Evolutionary conservation across 2,113 vertebrate species (phyloP), one percentile per base, ranked within the genome.

Genomic region (Hippoglossus stenolepis): DNA sequence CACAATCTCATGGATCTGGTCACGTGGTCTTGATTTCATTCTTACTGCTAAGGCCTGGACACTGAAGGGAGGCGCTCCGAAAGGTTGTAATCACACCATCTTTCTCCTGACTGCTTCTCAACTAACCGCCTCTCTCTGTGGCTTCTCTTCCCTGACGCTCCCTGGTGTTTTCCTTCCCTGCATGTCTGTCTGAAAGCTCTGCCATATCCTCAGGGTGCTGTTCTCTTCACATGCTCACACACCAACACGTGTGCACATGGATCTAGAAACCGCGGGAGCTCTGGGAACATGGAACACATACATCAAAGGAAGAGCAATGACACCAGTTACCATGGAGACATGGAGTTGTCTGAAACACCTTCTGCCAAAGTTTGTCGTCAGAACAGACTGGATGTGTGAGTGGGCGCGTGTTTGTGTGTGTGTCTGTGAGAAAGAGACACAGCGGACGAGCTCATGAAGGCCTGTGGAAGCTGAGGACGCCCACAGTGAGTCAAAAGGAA

Each of bases 271-370:
- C 1, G 21, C 63, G 0, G 40, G 59, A 43, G 63, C 73, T 72
- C 63, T 53, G 69, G 77, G 65, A 89, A 85, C 85, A 82, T 56
- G 73, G 38, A 78, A 62, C 2, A 71, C 53, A 66, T 45, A 79
- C 65, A 80, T 74, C 58, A 76, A 82, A 81, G 58, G 58, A 26
- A 70, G 60, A 65, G 71, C 65, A 85, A 57, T 82, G 76, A 2
- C 7, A 71, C 65, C 51, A 38, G 88, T 92, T 90, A 65, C 90
- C 82, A 92, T 88, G 90, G 88, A 88, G 83, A 91, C 26, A 38
- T 2, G 43, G n/a, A 11, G 18, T 24, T 47, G 76, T 79, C 65
- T 84, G 38, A 58, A 84, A 74, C 75, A 80, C 83, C 56, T 81
- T 79, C 65, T 70, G 75, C 49, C 21, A 8, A 74, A 82, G 73